Conservation (phyloP, 2,888 invertebrate species). For the Lacanobia wlatinum region DNA sequence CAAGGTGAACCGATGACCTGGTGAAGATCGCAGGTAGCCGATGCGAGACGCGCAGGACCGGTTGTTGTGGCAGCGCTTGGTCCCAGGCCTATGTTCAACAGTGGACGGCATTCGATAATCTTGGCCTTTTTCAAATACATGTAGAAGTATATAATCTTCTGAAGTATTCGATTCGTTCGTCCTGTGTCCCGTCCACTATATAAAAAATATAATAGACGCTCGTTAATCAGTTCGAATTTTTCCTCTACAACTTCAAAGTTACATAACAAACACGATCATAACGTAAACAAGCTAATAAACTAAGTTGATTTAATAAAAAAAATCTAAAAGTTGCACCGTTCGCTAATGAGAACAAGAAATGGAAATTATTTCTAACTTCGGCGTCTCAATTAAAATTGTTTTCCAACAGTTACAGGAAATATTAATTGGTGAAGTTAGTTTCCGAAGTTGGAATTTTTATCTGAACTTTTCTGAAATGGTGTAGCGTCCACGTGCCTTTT, state of each 20-base stretch:
- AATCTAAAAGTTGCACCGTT: conserved; percentile 45
- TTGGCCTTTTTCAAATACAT: too few species aligned
- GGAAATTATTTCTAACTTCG: conserved; percentile 65
- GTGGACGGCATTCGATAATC: too few species aligned
- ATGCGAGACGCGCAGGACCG: too few species aligned
- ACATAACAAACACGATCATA: conserved; percentile 19
- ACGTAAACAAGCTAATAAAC: conserved; percentile 43
- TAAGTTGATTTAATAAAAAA: conserved; percentile 34
- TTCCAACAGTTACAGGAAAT: conserved; percentile 65
- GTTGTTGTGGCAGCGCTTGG: too few species aligned
- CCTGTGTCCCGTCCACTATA: too few species aligned
- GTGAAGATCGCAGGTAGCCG: too few species aligned
- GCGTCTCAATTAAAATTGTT: conserved; percentile 70
- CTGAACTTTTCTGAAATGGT: conserved; percentile 5
- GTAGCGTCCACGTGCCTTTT: not conserved
- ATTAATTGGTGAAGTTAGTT: conserved; percentile 67
- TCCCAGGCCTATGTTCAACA: too few species aligned
- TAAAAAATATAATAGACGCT: not conserved
- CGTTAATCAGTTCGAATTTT: conserved; percentile 11
- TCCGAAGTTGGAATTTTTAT: conserved; percentile 40
- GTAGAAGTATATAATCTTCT: too few species aligned
- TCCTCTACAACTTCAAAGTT: conserved; percentile 13
- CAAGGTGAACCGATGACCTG: too few species aligned
- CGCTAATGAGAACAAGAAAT: conserved; percentile 64
- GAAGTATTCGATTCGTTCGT: too few species aligned